Conservation (phyloP, 2,888 invertebrate genomes). For the Trichopoda pennipes region DNA sequence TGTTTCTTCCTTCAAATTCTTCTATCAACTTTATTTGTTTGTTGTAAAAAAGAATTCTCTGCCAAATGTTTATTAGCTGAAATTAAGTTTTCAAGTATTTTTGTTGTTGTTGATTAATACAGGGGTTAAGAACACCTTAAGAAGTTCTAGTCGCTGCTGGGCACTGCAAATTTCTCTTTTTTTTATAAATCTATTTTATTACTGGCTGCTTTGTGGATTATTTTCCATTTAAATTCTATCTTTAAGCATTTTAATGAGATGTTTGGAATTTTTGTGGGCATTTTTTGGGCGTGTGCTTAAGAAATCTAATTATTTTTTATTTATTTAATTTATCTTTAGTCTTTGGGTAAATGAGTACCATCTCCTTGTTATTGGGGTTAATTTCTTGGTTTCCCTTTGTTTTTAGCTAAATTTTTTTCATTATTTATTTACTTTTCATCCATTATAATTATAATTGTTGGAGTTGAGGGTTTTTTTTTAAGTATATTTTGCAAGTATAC, state of each 20-base stretch:
- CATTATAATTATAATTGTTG: too few species aligned
- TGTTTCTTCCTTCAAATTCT: neutral
- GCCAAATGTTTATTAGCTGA: neutral
- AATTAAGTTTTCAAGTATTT: conserved; percentile 1
- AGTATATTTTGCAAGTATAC: too few species aligned
- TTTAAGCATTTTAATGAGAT: conserved; percentile 24
- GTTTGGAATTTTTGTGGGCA: neutral
- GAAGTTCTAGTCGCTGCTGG: neutral
- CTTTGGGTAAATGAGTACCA: neutral
- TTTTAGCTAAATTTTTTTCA: neutral
- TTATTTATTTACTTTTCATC: neutral
- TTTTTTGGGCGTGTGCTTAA: neutral
- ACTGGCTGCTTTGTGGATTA: neutral
- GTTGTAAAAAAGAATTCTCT: neutral
- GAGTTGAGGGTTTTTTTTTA: too few species aligned
- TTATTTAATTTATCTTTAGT: conserved; percentile 10
- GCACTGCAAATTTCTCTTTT: conserved; percentile 5
- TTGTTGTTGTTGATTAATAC: neutral
- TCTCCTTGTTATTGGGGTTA: neutral
- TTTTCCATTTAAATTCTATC: conserved; percentile 19
- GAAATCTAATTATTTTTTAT: neutral
- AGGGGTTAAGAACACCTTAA: neutral
- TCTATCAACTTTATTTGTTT: conserved; percentile 21
- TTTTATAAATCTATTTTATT: neutral
- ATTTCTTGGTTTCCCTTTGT: neutral